Conservation (phyloP, 2,888 invertebrate species). For the Heterodera filipjevi region DNA sequence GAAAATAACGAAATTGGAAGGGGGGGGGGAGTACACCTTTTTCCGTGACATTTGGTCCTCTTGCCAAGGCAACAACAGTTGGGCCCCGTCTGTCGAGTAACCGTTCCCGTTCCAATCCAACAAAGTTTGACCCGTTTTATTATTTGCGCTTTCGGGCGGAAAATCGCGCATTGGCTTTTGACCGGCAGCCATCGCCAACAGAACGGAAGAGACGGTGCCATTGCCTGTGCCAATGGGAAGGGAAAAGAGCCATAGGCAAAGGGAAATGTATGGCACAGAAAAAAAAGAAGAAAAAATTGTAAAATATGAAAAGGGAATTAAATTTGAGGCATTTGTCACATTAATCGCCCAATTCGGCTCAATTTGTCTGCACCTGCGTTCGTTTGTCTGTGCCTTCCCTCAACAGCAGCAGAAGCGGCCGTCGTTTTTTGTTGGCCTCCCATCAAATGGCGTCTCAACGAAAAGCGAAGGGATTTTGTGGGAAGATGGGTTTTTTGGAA, state of each 20-base stretch:
- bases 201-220: conserved; percentile 20
- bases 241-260: background rate
- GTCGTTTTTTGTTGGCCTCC: background rate
- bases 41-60: conserved; percentile 3
- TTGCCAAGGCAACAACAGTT: conserved; percentile 9
- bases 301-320: too few species aligned
- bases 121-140: background rate
- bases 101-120: conserved; percentile 13
- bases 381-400: background rate
- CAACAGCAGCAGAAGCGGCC: background rate
- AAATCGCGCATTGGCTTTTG: conserved; percentile 14
- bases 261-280: too few species aligned
- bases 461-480: background rate
- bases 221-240: background rate
- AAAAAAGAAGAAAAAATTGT: too few species aligned
- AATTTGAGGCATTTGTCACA: background rate
- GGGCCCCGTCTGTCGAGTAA: background rate
- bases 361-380: background rate
- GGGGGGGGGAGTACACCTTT: background rate
- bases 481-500: background rate
- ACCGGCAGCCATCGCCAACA: conserved; percentile 20
- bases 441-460: background rate
- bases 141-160: background rate
- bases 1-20: background rate
- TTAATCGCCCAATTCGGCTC: too few species aligned